Base-by-base conservation (phyloP, 2,797 vertebrate genomes). In the Smutsia temminckii region DNA sequence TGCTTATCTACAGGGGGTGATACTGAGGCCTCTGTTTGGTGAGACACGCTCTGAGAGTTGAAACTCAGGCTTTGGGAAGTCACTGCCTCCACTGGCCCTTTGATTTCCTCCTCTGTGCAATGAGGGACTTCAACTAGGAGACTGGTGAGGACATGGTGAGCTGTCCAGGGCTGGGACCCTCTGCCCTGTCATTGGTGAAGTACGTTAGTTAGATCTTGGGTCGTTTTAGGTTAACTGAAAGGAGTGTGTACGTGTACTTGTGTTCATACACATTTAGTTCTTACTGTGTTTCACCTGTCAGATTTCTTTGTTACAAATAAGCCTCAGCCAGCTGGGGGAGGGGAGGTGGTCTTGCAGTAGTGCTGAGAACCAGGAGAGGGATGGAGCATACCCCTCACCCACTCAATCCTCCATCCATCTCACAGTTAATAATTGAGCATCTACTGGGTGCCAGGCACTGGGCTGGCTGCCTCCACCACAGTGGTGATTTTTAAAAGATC, bases 151-250 rank as follows among this genome's bases (percentile, higher is more conserved):
- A 20, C 3, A 1, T 3, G 11, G 6, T 66, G 51, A 68, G 21
- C 63, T 81, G 93, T 51, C 34, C 37, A n/a, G 92, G 46, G 32
- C 78, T 27, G 46, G 46, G 46, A 34, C 78, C 14, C 37, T 68
- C 18, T n/a, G 34, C 34, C 61, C 18, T 68, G 29, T 68, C 66
- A 1, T 57, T 61, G 34, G 23, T 74, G 87, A 63, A 32, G n/a
- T 57, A 29, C 11, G 0, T 17, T 42, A 17, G 37, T 92, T 92
- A 63, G n/a, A 40, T 68, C n/a, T 32, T 17, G 42, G 29, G 37
- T 55, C 85, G 53, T 88, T 96, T 95, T 86, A 61, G 79, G 64
- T 78, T 37, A 81, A 63, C n/a, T 77, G 66, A 8, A 42, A 72
- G 20, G 40, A 74, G 34, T 61, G 27, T 86, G 46, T 64, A 34